Conservation (phyloP, 2,888 invertebrate genomes). For the Aspidiotus destructor region DNA sequence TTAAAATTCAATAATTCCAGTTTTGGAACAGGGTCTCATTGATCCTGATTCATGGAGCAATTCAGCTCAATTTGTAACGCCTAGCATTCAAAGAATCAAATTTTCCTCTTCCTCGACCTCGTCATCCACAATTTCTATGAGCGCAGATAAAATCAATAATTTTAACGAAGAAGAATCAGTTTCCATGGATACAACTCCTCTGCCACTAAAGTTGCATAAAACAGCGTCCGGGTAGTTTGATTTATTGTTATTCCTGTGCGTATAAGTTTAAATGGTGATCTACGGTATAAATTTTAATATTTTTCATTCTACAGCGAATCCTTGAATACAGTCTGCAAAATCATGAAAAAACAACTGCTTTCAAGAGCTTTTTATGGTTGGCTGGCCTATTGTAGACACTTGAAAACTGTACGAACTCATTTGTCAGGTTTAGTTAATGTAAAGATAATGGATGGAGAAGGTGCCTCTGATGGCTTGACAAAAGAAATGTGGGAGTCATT, state of each 20-base stretch:
- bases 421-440: conserved; percentile 77
- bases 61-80: conserved; percentile 22
- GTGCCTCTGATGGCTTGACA: conserved; percentile 60
- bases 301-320: conserved; percentile 39
- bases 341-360: conserved; percentile 89
- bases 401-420: conserved; percentile 86
- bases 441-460: conserved; percentile 57
- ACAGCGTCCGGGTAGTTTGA: conserved; percentile 21
- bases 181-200: conserved; percentile 3
- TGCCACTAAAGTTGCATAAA: conserved; percentile 3
- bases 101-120: conserved; percentile 34
- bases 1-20: conserved; percentile 5
- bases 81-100: conserved; percentile 20
- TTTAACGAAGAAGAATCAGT: conserved; percentile 24
- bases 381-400: conserved; percentile 86
- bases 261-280: conserved; percentile 14
- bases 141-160: conserved; percentile 32
- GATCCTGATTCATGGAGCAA: conserved; percentile 30
- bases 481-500: conserved; percentile 63
- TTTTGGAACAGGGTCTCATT: conserved; percentile 28
- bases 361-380: conserved; percentile 94
- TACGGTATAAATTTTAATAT: too few relatives aligned
- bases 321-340: conserved; percentile 73
- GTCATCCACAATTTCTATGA: conserved; percentile 34
- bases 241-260: conserved; percentile 24